Evolutionary conservation across 2,113 vertebrate species (phyloP), one percentile per base, ranked within the genome.

Genomic region (Mirounga angustirostris): DNA sequence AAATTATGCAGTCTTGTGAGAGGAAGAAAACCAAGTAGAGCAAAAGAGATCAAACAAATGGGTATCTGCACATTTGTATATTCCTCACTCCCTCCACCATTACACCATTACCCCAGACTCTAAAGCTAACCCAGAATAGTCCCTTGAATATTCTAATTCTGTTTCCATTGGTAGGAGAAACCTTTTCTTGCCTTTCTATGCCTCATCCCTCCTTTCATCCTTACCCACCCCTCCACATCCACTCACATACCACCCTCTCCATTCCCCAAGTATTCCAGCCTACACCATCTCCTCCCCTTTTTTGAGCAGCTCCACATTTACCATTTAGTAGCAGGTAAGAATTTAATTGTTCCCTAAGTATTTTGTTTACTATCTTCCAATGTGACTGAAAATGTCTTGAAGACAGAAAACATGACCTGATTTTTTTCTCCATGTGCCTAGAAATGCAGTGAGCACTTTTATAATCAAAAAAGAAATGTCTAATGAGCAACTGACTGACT

Each of bases 51-150:
- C 11, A 36, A 36, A 73, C 56, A 81, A 52, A 56, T 18, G 5
- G 7, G 1, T 22, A 10, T 26, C n/a, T 14, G 33, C 26, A 14
- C 0, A 5, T 4, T 1, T 6, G 26, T 8, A 15, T 21, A 73
- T 26, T 15, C 40, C 19, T 76, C 7, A 33, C 12, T 63, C 24
- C 19, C 18, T 24, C 26, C 36, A 30, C 63, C 13, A 33, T 50
- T 2, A 19, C 0, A 11, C 12, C 21, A 36, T 26, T 30, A 87
- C 36, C 28, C 26, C 16, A 40, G 30, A 80, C 54, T 52, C 56
- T 4, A 0, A 90, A 36, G 21, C 78, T 33, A 22, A 4, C 71
- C 50, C 9, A 36, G 15, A 43, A 82, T 5, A 40, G 24, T 33
- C 54, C 26, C 46, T 81, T 76, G 74, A 28, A 19, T 46, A 13